A percentile compares a stretch with the other conserved stretches of the same genome.
Evolutionary conservation across 1,140 invertebrate genomes (phyloP).

Genomic region (Sinonovacula constricta): DNA sequence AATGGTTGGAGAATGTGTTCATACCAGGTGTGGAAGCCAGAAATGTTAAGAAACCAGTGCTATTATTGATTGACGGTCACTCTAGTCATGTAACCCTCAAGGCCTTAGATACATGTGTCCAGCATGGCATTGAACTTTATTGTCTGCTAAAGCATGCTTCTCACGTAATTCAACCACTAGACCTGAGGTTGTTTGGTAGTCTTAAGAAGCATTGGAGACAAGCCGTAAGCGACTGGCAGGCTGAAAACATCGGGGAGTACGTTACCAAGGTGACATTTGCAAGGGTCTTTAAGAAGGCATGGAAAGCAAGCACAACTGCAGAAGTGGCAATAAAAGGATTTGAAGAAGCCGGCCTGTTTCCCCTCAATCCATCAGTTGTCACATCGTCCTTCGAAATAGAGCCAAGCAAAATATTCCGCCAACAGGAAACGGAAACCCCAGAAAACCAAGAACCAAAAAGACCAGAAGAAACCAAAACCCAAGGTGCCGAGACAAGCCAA

Average conservation of each 20-base stretch:
- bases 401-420: slow-evolving; percentile 3
- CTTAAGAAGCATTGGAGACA: background rate
- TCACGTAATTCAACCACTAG: background rate
- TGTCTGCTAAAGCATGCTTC: background rate
- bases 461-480: too few species aligned
- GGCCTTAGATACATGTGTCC: background rate
- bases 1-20: slow-evolving; percentile 13
- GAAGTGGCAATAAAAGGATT: slow-evolving; percentile 20
- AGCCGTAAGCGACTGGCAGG: background rate
- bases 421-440: too few species aligned
- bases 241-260: background rate
- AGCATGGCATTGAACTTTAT: too few species aligned
- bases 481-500: too few species aligned
- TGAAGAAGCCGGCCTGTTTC: slow-evolving; percentile 18
- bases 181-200: background rate
- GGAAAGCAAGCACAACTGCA: background rate
- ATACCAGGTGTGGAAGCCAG: background rate
- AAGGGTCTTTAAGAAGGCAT: background rate
- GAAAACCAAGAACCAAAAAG: too few species aligned
- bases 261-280: slow-evolving; percentile 1
- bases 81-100: background rate
- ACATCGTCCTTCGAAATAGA: slow-evolving; percentile 1
- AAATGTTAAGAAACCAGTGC: background rate
- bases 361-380: background rate
- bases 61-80: slow-evolving; percentile 20